Conservation (phyloP, 1,140 invertebrate species). For the Drosophila lacertosa region DNA sequence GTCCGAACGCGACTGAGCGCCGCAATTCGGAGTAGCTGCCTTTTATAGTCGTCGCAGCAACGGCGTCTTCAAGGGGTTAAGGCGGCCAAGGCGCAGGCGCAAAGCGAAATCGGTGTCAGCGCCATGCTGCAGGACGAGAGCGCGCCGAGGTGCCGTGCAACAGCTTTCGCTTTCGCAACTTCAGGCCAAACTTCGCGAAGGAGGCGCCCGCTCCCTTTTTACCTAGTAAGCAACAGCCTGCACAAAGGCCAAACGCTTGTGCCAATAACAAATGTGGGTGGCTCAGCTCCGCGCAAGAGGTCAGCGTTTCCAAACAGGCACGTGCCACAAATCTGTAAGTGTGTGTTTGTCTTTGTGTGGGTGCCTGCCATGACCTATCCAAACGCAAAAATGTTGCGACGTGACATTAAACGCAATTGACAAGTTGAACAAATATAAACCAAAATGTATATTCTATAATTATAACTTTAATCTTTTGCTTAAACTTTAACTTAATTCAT, state of each 20-base stretch:
- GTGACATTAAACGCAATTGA: not conserved
- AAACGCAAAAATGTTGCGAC: conserved; percentile 37
- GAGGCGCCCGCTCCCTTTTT: not conserved
- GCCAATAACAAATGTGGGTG: conserved; percentile 13
- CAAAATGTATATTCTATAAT: too few relatives aligned
- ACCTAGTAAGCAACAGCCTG: conserved; percentile 9
- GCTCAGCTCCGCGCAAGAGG: conserved; percentile 17
- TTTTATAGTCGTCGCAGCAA: conserved; percentile 43
- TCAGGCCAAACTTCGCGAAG: conserved; percentile 32
- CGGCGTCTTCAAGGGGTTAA: conserved; percentile 35
- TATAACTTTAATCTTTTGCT: not conserved
- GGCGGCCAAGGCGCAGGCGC: conserved; percentile 60
- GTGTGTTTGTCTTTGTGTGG: conserved; percentile 1
- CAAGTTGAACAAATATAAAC: not conserved
- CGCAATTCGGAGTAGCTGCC: conserved; percentile 48
- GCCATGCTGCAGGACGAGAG: conserved; percentile 46
- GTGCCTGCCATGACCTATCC: conserved; percentile 48
- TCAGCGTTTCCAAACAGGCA: conserved; percentile 16
- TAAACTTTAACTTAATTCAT: conserved; percentile 58
- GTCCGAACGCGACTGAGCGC: conserved; percentile 67
- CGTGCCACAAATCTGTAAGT: conserved; percentile 21
- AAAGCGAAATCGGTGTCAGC: conserved; percentile 74
- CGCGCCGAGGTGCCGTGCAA: conserved; percentile 42
- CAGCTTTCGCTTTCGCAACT: conserved; percentile 57
- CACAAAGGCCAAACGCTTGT: conserved; percentile 1